Evolutionary conservation across 2,888 invertebrate species (phyloP).

Genomic region (Ormyrus labotus): DNA sequence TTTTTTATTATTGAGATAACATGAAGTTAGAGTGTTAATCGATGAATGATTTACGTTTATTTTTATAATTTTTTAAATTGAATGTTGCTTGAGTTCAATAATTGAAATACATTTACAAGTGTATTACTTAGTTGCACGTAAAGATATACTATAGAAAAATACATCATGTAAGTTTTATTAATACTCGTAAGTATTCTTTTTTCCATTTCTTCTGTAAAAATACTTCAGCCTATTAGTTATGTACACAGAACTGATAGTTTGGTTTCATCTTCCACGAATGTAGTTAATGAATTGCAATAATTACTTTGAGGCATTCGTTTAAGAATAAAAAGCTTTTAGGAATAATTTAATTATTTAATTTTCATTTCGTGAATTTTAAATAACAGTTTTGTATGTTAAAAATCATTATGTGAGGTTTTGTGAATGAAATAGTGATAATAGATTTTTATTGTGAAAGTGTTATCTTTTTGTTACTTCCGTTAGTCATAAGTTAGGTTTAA

Average conservation of each 20-base stretch:
- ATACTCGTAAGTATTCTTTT: too few species aligned
- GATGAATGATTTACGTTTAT: conserved; percentile 10
- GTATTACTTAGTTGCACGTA: too few species aligned
- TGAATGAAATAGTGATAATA: conserved; percentile 31
- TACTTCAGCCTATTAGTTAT: neutral
- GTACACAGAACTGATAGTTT: conserved; percentile 5
- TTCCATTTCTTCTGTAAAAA: too few species aligned
- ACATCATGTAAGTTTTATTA: too few species aligned
- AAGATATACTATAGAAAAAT: too few species aligned
- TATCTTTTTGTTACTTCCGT: conserved; percentile 30
- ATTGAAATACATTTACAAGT: too few species aligned
- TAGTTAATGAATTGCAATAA: neutral
- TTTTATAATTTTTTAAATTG: neutral
- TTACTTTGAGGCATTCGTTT: conserved; percentile 27
- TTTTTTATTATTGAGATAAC: neutral
- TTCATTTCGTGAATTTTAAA: neutral
- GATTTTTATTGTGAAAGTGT: conserved; percentile 25
- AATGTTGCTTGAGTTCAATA: too few species aligned
- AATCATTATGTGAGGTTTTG: conserved; percentile 6
- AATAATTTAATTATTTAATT: conserved; percentile 7
- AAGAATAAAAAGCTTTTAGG: conserved; percentile 19
- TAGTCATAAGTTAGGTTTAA: conserved; percentile 9
- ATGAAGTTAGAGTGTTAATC: conserved; percentile 12
- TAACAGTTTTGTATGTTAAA: neutral
- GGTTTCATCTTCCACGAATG: conserved; percentile 7